Conservation (phyloP, 2,113 vertebrate species). For the Platysteira castanea region DNA sequence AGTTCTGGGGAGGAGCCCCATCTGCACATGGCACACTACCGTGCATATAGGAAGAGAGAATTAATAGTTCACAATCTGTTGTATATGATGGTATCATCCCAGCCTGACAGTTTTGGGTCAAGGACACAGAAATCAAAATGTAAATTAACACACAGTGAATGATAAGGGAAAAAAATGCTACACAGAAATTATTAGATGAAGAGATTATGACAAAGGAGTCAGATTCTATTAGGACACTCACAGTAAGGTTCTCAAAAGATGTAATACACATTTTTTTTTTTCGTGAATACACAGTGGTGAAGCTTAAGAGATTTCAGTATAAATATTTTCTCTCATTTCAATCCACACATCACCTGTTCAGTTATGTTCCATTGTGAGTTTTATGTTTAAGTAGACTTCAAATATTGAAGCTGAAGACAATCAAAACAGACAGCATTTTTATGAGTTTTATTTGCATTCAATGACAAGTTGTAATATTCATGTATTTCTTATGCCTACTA, state of each 20-base stretch:
- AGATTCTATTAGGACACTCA: background rate
- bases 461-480: background rate
- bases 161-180: background rate
- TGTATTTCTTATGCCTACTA: background rate
- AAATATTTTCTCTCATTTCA: background rate
- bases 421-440: background rate
- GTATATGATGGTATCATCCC: background rate
- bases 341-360: background rate
- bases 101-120: conserved; percentile 49
- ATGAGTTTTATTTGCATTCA: background rate
- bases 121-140: conserved; percentile 40
- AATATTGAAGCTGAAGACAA: background rate
- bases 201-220: conserved; percentile 28
- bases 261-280: background rate
- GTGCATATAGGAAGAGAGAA: background rate
- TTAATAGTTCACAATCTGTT: conserved; percentile 17
- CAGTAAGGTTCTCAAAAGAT: background rate
- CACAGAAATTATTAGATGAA: background rate
- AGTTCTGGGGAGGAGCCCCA: background rate
- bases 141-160: conserved; percentile 41
- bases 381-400: background rate
- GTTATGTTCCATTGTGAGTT: background rate
- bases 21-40: background rate
- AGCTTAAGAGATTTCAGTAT: background rate
- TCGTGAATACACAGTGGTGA: background rate